These are phyloP conservation scores for Diprion similis DNA, from an alignment of 1,140 invertebrate genomes.

Conservation along the genomic window DNA sequence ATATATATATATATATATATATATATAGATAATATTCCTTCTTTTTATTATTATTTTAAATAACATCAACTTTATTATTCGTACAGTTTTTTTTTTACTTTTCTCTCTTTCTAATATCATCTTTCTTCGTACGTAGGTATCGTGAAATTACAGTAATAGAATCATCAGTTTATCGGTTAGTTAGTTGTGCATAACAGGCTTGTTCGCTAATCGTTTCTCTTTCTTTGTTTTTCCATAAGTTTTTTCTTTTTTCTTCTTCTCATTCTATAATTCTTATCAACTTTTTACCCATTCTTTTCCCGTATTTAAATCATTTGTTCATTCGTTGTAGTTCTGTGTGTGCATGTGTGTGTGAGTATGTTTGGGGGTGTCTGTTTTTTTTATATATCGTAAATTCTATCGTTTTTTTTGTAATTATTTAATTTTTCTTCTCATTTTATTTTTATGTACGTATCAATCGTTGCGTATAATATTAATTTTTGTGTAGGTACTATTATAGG, in stretches of 20 bases:
- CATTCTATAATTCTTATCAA: no score
- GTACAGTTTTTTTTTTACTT: conserved; percentile 41
- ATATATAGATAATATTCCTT: conserved; percentile 2
- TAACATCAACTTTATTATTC: conserved; percentile 61
- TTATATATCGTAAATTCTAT: conserved; percentile 35
- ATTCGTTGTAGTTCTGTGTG: neutral
- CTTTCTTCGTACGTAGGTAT: conserved; percentile 12
- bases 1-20: no score
- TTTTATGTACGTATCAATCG: neutral
- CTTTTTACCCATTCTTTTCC: no score
- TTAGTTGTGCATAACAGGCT: conserved; percentile 20
- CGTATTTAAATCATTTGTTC: conserved; percentile 14
- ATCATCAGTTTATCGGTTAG: neutral
- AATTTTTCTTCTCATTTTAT: neutral
- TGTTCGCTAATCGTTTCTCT: conserved; percentile 17
- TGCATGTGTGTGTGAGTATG: no score
- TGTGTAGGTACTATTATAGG: no score
- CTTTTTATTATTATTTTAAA: conserved; percentile 42
- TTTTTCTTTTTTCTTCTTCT: conserved; percentile 17
- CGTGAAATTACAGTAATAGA: neutral
- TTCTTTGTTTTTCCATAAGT: conserved; percentile 26
- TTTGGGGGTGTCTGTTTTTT: no score
- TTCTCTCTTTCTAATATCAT: conserved; percentile 32
- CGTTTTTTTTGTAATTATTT: conserved; percentile 31
- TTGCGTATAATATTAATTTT: neutral